Evolutionary conservation across 2,797 vertebrate genomes (phyloP).

Genomic region (Myotis vivesi): DNA sequence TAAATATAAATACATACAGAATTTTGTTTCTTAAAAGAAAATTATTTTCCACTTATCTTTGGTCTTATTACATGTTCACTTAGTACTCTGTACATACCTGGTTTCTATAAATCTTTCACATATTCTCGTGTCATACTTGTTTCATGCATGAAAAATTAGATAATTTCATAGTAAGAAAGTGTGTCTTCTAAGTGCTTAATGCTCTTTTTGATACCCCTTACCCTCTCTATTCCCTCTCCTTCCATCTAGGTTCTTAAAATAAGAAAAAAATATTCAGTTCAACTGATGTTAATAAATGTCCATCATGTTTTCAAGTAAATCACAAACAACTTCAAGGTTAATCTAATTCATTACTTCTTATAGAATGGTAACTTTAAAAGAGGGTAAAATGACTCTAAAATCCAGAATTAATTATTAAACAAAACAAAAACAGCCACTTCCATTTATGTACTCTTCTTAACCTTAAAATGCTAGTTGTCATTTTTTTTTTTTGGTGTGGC

Average conservation of each 20-base stretch:
- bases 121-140: neutral
- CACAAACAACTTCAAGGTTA: neutral
- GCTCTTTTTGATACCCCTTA: neutral
- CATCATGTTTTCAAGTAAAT: neutral
- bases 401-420: neutral
- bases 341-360: neutral
- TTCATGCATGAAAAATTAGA: neutral
- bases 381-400: neutral
- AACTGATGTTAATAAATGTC: neutral
- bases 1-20: neutral
- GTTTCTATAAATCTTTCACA: neutral
- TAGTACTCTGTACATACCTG: neutral
- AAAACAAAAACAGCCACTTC: neutral
- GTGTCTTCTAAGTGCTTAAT: neutral
- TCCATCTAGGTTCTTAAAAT: neutral
- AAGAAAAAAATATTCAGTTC: neutral
- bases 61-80: neutral
- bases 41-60: neutral
- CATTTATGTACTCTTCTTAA: neutral
- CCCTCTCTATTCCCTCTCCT: neutral
- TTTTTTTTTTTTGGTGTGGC: neutral
- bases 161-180: neutral
- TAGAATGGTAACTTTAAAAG: neutral
- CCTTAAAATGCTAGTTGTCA: neutral
- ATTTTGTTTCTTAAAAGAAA: conserved; percentile 23